Conservation (phyloP, 2,797 vertebrate genomes). For the Melopsittacus undulatus region DNA sequence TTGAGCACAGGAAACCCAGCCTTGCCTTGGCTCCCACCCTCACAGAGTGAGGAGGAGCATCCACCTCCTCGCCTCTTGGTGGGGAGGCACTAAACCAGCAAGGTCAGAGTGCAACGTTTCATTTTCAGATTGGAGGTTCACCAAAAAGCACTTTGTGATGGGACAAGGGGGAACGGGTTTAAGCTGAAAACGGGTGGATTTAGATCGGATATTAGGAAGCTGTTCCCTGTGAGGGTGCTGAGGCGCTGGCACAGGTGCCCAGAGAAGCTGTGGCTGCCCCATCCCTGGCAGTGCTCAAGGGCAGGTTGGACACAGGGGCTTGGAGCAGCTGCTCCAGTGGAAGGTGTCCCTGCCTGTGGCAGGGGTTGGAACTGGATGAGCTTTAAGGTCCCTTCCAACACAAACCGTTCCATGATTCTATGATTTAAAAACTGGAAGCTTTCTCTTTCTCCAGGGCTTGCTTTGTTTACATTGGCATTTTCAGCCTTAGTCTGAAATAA, state of each 20-base stretch:
- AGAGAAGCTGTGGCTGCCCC: neutral
- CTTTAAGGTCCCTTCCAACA: neutral
- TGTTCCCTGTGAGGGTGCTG: neutral
- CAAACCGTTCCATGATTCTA: neutral
- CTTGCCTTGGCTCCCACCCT: neutral
- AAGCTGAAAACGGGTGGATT: neutral
- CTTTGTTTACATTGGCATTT: neutral
- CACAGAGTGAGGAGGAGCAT: accelerated
- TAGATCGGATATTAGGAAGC: neutral
- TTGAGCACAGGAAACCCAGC: neutral
- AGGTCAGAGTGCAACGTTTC: neutral
- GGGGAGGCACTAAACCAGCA: neutral
- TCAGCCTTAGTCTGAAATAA: neutral
- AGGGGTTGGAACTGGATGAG: neutral
- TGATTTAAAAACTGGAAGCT: neutral
- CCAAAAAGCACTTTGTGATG: neutral
- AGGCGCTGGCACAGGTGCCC: neutral
- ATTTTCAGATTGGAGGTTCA: neutral
- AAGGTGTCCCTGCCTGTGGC: neutral
- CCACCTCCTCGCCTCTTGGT: accelerated
- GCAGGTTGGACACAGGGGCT: too few relatives aligned
- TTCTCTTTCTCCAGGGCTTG: neutral
- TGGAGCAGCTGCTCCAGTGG: neutral
- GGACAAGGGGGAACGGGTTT: neutral
- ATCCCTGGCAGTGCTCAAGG: too few relatives aligned